A percentile compares a stretch with the other conserved stretches of the same genome.
phyloP scores from a whole-genome alignment of 2,113 vertebrate species.

The pig (Sus scrofa) region DNA sequence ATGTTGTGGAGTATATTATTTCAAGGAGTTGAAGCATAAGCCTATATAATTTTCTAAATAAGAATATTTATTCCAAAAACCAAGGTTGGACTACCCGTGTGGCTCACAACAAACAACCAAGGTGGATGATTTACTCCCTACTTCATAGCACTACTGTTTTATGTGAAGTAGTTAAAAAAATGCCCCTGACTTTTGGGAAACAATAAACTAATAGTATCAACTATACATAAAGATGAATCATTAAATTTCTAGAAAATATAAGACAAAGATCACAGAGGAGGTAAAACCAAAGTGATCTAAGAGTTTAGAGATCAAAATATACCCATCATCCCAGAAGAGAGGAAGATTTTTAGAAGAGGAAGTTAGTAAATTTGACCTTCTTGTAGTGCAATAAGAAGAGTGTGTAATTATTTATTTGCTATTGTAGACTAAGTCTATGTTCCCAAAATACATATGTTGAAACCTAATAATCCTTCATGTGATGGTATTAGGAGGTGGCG shows the following conservation, averaged over 20 bases:
- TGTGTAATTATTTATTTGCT: not conserved
- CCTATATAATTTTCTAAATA: not conserved
- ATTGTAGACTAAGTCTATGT: not conserved
- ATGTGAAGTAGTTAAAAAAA: not conserved
- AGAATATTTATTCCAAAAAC: not conserved
- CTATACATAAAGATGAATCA: not conserved
- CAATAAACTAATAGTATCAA: not conserved
- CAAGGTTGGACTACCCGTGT: too few relatives aligned
- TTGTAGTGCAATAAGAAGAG: not conserved
- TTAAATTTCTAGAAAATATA: constrained; percentile 29
- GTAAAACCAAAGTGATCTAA: not conserved
- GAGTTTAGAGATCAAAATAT: not conserved
- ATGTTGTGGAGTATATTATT: not conserved
- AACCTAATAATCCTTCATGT: not conserved
- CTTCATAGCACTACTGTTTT: not conserved
- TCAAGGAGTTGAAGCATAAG: not conserved
- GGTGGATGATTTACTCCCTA: not conserved
- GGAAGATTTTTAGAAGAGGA: not conserved
- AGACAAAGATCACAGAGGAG: not conserved
- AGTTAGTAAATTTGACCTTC: not conserved
- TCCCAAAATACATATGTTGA: not conserved
- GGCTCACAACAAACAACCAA: too few relatives aligned
- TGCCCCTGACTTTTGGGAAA: not conserved
- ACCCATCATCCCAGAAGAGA: not conserved
- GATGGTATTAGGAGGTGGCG: not conserved